phyloP scores from a whole-genome alignment of 2,888 invertebrate genomes.

The Acronicta alni region DNA sequence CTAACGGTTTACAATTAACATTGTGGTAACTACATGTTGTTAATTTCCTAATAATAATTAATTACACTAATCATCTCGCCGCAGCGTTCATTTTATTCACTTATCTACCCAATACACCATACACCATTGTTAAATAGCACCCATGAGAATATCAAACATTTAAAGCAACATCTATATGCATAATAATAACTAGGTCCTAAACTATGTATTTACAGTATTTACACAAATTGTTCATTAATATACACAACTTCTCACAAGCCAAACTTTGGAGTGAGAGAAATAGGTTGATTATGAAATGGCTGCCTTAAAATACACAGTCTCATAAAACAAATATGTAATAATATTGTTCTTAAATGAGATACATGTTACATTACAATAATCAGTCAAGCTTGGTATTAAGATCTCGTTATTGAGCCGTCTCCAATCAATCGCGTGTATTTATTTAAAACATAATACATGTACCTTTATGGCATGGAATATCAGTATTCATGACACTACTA shows the following conservation, averaged over 20 bases:
- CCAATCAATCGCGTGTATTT: slow-evolving; percentile 52
- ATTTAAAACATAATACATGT: slow-evolving; percentile 30
- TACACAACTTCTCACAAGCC: slow-evolving; percentile 58
- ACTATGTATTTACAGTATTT: slow-evolving; percentile 77
- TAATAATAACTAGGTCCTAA: slow-evolving; percentile 55
- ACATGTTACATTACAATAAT: slow-evolving; percentile 78
- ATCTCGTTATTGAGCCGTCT: slow-evolving; percentile 79
- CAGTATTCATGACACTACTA: slow-evolving; percentile 11
- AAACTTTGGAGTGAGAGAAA: slow-evolving; percentile 46
- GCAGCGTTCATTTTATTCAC: slow-evolving; percentile 63
- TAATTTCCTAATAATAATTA: slow-evolving; percentile 68
- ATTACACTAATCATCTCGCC: slow-evolving; percentile 68
- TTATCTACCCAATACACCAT: slow-evolving; percentile 75
- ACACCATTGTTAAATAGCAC: slow-evolving; percentile 87
- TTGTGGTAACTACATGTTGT: slow-evolving; percentile 81
- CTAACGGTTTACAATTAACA: slow-evolving; percentile 74
- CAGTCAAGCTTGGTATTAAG: slow-evolving; percentile 80
- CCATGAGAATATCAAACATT: slow-evolving; percentile 85
- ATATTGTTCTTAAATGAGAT: slow-evolving; percentile 85
- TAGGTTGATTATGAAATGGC: slow-evolving; percentile 70
- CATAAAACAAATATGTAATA: slow-evolving; percentile 78
- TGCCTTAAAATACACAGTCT: slow-evolving; percentile 85
- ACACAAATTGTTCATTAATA: slow-evolving; percentile 72
- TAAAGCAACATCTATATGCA: slow-evolving; percentile 81
- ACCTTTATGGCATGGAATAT: slow-evolving; percentile 18